A percentile compares a stretch with the other conserved stretches of the same genome.
These are phyloP conservation scores for Gambusia holbrooki DNA, from an alignment of 2,113 vertebrate species.

Conservation along the genomic window DNA sequence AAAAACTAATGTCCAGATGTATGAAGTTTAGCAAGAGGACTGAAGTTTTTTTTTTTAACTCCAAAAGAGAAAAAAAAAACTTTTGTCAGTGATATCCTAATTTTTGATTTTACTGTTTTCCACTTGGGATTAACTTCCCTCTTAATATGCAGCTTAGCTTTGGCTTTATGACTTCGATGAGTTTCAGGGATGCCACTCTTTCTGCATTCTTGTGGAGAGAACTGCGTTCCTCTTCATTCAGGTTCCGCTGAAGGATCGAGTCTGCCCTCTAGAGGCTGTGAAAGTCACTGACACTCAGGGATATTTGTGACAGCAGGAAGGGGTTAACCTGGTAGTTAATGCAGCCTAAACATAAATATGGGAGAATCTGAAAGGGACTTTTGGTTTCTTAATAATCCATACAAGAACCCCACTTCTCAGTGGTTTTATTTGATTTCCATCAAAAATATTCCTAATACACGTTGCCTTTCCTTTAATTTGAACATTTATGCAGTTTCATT, in stretches of 20 bases:
- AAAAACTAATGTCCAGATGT: too few species aligned
- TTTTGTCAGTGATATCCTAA: background rate
- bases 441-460: background rate
- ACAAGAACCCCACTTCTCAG: background rate
- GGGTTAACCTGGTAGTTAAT: constrained; percentile 12
- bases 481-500: background rate
- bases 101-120: constrained; percentile 21
- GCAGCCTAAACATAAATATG: constrained; percentile 4
- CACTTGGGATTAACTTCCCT: constrained; percentile 1
- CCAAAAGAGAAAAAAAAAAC: background rate
- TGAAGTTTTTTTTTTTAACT: too few species aligned
- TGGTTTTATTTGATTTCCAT: background rate
- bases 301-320: background rate
- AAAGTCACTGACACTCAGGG: constrained; percentile 3
- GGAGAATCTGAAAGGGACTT: background rate
- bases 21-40: too few species aligned
- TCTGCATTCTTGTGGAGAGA: constrained; percentile 24
- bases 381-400: constrained; percentile 21
- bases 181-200: constrained; percentile 18
- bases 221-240: background rate
- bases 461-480: background rate
- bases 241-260: constrained; percentile 25
- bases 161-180: constrained; percentile 14
- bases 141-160: constrained; percentile 10
- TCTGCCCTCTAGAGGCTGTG: constrained; percentile 64